Conservation (phyloP, 2,797 vertebrate species). For the Amphiprion clarkii region DNA sequence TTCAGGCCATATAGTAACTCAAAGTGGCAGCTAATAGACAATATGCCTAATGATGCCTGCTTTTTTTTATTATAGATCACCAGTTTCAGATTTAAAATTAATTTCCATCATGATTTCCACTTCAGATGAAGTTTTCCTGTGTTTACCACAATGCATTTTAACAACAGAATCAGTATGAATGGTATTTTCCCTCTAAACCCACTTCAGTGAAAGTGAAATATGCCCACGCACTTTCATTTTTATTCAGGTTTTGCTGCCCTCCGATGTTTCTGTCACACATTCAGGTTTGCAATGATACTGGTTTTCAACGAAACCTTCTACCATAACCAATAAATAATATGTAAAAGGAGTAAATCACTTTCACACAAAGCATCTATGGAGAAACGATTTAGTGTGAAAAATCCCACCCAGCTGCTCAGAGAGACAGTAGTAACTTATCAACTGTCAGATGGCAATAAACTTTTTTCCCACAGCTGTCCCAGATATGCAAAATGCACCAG, state of each 20-base stretch:
- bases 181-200: not conserved
- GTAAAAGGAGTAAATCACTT: not conserved
- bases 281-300: not conserved
- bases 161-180: not conserved
- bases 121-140: not conserved
- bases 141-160: not conserved
- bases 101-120: not conserved
- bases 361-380: not conserved
- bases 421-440: constrained; percentile 22
- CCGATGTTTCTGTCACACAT: not conserved
- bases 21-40: too few species aligned
- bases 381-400: constrained; percentile 5
- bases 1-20: too few species aligned
- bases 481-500: not conserved
- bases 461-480: constrained; percentile 7
- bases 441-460: constrained; percentile 11
- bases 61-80: not conserved
- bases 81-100: too few species aligned
- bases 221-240: not conserved
- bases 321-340: constrained; percentile 1
- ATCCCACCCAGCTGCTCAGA: constrained; percentile 7
- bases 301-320: not conserved
- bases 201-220: not conserved
- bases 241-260: not conserved
- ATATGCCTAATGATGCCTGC: too few species aligned